Evolutionary conservation across 2,113 vertebrate genomes (phyloP).

Genomic region (Mus pahari): DNA sequence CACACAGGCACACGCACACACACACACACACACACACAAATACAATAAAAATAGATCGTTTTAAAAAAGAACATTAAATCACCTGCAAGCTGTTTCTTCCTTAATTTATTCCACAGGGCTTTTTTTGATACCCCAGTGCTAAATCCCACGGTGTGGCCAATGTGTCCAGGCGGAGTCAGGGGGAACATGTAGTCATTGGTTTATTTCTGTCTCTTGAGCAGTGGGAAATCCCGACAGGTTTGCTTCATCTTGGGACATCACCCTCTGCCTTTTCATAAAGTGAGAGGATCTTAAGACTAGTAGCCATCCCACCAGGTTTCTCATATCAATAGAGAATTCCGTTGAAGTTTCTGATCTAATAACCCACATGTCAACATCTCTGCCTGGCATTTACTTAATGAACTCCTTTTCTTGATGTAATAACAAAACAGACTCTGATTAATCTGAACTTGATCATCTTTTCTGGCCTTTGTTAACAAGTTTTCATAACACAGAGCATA

Average conservation of each 20-base stretch:
- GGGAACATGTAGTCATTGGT: no score
- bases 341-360: neutral
- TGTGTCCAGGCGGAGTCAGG: neutral
- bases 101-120: neutral
- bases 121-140: neutral
- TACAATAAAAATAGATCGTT: neutral
- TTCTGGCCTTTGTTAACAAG: slow-evolving; percentile 12
- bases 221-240: neutral
- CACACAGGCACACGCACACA: neutral
- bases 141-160: neutral
- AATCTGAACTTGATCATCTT: slow-evolving; percentile 25
- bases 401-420: neutral
- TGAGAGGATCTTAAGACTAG: neutral
- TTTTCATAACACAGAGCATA: neutral
- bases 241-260: slow-evolving; percentile 4
- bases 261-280: slow-evolving; percentile 2
- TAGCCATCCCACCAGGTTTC: neutral
- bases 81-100: neutral
- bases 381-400: neutral
- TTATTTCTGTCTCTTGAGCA: neutral
- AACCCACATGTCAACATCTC: neutral
- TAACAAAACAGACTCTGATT: slow-evolving; percentile 1
- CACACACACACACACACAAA: neutral
- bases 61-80: neutral
- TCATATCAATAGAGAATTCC: slow-evolving; percentile 1